These are phyloP conservation scores for Kradibia gibbosae DNA, from an alignment of 1,140 invertebrate species.

Conservation along the genomic window DNA sequence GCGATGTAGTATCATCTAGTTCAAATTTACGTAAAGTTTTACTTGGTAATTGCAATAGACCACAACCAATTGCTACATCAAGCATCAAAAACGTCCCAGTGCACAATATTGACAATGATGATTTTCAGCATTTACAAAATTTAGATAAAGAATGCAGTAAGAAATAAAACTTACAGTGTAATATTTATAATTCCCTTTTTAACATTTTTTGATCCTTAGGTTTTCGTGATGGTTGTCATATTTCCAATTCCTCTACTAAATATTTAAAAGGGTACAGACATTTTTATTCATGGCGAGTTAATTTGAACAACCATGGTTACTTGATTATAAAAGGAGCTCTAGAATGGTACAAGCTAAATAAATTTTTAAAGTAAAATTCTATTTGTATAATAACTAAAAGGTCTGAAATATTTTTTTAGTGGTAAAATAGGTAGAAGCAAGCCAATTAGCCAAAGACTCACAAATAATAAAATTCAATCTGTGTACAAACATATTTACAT, in stretches of 20 bases:
- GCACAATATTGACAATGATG: slow-evolving; percentile 36
- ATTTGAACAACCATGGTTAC: slow-evolving; percentile 56
- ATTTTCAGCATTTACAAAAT: too few relatives aligned
- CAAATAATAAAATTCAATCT: slow-evolving; percentile 56
- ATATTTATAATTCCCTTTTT: slow-evolving; percentile 4
- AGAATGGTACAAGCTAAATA: slow-evolving; percentile 52
- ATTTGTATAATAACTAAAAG: slow-evolving; percentile 1
- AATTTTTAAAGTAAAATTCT: background rate
- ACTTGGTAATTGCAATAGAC: background rate
- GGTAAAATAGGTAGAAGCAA: slow-evolving; percentile 61
- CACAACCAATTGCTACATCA: slow-evolving; percentile 53
- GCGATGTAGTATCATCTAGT: slow-evolving; percentile 60
- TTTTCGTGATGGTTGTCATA: slow-evolving; percentile 3
- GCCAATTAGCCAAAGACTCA: slow-evolving; percentile 59
- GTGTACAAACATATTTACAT: slow-evolving; percentile 61
- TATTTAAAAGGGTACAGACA: slow-evolving; percentile 35
- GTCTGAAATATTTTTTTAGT: slow-evolving; percentile 55
- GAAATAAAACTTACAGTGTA: background rate
- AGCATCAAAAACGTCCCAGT: slow-evolving; percentile 52
- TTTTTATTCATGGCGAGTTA: slow-evolving; percentile 61
- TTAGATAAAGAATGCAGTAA: background rate
- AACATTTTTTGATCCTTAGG: background rate
- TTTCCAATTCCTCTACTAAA: background rate
- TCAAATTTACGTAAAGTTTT: slow-evolving; percentile 55
- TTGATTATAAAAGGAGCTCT: slow-evolving; percentile 64